These are phyloP conservation scores for Acanthosepion pharaonis DNA, from an alignment of 2,888 invertebrate species.

Conservation along the genomic window DNA sequence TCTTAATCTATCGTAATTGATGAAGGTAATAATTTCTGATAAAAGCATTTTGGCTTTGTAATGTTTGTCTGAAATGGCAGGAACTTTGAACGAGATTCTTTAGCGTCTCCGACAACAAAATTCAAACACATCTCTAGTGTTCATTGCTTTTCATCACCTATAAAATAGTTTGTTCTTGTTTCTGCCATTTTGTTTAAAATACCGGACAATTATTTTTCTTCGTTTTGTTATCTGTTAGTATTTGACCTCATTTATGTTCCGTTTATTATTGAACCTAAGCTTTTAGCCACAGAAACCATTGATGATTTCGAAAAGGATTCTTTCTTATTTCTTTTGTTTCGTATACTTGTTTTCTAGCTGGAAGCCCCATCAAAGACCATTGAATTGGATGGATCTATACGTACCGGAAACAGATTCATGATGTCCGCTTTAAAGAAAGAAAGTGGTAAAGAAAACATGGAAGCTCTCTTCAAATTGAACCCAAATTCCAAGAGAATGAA, in stretches of 20 bases:
- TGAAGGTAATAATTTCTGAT: not conserved
- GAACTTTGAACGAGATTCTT: no score
- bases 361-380: not conserved
- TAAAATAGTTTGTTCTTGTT: no score
- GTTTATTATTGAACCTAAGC: not conserved
- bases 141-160: no score
- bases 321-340: not conserved
- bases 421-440: not conserved
- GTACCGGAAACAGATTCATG: not conserved
- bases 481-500: not conserved
- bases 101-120: no score
- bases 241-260: not conserved
- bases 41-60: not conserved
- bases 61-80: no score
- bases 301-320: not conserved
- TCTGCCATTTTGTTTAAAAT: not conserved
- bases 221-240: not conserved
- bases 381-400: constrained; percentile 6
- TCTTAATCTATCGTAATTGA: not conserved
- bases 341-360: not conserved
- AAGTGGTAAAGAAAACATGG: not conserved
- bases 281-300: not conserved
- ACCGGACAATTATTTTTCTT: not conserved
- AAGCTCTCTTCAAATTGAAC: not conserved
- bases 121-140: no score